A percentile compares a stretch with the other conserved stretches of the same genome.
These are phyloP conservation scores for Nycticorax nycticorax DNA, from an alignment of 2,113 vertebrate genomes.

Conservation along the genomic window DNA sequence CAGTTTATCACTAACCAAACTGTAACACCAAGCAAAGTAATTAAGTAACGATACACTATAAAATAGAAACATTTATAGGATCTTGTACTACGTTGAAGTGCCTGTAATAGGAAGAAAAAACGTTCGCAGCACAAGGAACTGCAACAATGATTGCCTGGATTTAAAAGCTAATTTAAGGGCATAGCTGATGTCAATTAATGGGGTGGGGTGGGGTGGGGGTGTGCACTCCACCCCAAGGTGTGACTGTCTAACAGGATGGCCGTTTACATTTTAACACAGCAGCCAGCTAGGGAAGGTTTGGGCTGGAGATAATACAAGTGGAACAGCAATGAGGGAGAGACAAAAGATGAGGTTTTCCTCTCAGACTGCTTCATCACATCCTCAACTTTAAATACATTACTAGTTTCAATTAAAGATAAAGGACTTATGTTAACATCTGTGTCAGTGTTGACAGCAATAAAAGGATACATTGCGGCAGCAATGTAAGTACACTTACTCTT, in stretches of 20 bases:
- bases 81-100: accelerated
- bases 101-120: neutral
- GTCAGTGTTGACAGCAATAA: neutral
- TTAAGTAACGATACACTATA: neutral
- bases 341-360: neutral
- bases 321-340: neutral
- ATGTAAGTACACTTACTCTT: neutral
- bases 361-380: neutral
- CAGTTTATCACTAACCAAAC: neutral
- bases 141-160: neutral
- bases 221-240: neutral
- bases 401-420: neutral
- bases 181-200: neutral
- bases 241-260: accelerated
- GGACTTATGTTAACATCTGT: neutral
- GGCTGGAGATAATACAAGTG: neutral
- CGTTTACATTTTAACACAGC: neutral
- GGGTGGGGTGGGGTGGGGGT: too few relatives aligned
- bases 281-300: neutral
- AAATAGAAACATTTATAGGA: neutral
- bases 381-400: neutral
- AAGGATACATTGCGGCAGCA: neutral
- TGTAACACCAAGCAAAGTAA: neutral
- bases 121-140: neutral
- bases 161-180: neutral